Conservation (phyloP, 2,113 vertebrate genomes). For the Vicugna pacos region DNA sequence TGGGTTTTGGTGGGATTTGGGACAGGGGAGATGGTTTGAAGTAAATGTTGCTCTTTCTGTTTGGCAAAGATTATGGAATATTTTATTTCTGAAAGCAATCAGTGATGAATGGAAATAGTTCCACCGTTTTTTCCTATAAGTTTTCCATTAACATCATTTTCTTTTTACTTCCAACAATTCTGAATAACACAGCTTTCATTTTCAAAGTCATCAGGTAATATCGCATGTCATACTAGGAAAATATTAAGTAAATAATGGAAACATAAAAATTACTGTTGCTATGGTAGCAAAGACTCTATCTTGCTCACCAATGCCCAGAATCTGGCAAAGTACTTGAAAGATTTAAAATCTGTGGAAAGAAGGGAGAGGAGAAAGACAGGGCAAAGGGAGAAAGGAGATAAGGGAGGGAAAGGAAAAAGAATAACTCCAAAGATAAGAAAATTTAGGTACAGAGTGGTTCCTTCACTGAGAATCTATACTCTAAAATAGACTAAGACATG, state of each 20-base stretch:
- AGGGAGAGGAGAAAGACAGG: neutral
- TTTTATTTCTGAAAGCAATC: constrained; percentile 71
- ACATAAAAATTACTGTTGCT: neutral
- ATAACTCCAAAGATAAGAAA: constrained; percentile 49
- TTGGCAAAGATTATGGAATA: constrained; percentile 71
- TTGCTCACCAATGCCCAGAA: neutral
- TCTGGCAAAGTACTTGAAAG: constrained; percentile 22
- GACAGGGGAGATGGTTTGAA: neutral
- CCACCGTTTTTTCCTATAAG: constrained; percentile 45
- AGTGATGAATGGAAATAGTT: constrained; percentile 37
- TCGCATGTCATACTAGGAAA: neutral
- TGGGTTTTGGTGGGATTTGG: neutral
- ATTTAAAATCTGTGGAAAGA: neutral
- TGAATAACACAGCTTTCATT: constrained; percentile 52
- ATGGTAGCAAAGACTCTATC: neutral
- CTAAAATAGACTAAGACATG: neutral
- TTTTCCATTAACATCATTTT: constrained; percentile 58
- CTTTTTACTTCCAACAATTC: constrained; percentile 30
- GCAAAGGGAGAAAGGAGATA: neutral
- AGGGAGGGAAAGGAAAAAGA: neutral
- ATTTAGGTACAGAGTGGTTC: neutral
- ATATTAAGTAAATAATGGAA: constrained; percentile 1
- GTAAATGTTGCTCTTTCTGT: constrained; percentile 63
- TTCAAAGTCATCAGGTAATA: constrained; percentile 43
- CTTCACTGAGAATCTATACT: constrained; percentile 5